Percentiles rank a stretch among this genome's conserved stretches.
phyloP scores from a whole-genome alignment of 2,113 vertebrate species.

The Pionites leucogaster region DNA sequence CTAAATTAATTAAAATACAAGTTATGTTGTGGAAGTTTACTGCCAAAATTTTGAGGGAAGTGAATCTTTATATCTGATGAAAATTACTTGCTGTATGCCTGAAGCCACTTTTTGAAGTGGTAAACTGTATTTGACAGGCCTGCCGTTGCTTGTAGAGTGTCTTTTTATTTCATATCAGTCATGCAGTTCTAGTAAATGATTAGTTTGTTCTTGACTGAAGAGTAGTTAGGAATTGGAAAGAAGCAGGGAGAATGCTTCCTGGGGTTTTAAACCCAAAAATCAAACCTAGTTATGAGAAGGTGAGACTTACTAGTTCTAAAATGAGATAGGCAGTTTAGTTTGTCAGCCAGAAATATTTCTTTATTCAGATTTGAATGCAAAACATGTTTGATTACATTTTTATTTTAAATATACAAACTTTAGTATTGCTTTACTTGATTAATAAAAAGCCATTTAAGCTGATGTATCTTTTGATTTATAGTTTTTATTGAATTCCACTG shows the following conservation, averaged over 20 bases:
- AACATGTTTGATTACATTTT: neutral
- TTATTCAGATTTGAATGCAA: neutral
- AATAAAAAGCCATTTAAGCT: neutral
- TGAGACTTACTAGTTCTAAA: neutral
- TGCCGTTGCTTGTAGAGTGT: neutral
- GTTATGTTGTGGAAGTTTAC: neutral
- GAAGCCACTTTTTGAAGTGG: neutral
- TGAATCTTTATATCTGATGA: neutral
- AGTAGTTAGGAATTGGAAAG: neutral
- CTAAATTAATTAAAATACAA: neutral
- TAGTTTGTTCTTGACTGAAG: neutral
- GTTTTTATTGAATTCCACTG: neutral
- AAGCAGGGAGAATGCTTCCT: neutral
- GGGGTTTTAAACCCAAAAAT: neutral
- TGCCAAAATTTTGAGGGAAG: neutral
- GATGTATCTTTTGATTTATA: neutral
- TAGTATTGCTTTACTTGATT: neutral
- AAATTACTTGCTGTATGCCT: neutral
- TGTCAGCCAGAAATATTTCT: neutral
- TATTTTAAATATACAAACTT: neutral
- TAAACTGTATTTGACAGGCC: neutral
- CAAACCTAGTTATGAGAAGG: neutral
- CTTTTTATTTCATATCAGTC: neutral
- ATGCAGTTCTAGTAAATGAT: neutral
- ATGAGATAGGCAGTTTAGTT: neutral